Conservation (phyloP, 2,888 invertebrate species). For the Lumbricus terrestris region DNA sequence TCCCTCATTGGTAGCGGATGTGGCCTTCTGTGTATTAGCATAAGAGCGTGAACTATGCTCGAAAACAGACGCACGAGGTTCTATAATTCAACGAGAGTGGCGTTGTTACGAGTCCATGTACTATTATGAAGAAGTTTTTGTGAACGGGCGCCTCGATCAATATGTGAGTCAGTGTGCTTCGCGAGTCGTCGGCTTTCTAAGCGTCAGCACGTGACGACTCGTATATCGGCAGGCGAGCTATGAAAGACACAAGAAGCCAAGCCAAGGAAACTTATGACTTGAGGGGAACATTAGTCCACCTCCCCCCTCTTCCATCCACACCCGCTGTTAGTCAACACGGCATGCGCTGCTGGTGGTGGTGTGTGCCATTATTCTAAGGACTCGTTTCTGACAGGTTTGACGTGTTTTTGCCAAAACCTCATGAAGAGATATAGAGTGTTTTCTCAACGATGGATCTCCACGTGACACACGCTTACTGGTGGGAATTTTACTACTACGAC, state of each 20-base stretch:
- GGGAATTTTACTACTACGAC: too few species aligned
- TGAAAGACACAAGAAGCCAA: background rate
- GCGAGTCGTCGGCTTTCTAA: background rate
- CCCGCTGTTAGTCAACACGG: background rate
- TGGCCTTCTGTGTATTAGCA: background rate
- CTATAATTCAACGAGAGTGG: background rate
- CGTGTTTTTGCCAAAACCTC: background rate
- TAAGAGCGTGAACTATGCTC: background rate
- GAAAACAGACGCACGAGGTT: background rate
- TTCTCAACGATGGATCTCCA: background rate
- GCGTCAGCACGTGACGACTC: background rate
- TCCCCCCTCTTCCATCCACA: background rate
- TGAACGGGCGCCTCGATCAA: background rate
- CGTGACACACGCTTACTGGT: too few species aligned
- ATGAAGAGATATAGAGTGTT: too few species aligned
- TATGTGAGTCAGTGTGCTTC: background rate
- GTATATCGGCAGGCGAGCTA: background rate
- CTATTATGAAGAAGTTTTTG: background rate
- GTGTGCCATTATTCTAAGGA: background rate
- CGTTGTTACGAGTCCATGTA: background rate
- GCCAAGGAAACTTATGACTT: background rate
- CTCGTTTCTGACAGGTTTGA: background rate
- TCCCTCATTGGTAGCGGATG: too few species aligned
- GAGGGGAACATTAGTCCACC: background rate
- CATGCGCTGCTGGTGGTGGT: background rate